phyloP scores from a whole-genome alignment of 2,113 vertebrate species.

The Verasper variegatus region DNA sequence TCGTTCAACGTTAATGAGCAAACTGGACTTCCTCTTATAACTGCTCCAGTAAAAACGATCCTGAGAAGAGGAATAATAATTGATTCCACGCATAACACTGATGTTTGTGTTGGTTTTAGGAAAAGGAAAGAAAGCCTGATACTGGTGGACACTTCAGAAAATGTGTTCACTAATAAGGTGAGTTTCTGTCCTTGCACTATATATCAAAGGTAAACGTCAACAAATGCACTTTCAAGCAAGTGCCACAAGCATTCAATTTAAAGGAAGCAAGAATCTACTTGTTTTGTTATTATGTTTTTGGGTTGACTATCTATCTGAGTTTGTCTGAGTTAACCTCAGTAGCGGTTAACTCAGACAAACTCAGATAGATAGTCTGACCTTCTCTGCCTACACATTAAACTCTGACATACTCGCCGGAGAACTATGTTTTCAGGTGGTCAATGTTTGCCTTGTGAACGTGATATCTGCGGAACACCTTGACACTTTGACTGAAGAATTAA shows the following conservation, averaged over 20 bases:
- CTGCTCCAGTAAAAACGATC: not conserved
- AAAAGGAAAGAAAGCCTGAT: slow-evolving; percentile 36
- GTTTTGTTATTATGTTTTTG: no score
- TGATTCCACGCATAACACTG: not conserved
- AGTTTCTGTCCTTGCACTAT: slow-evolving; percentile 15
- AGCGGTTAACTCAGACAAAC: no score
- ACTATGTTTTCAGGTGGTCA: no score
- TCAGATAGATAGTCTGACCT: no score
- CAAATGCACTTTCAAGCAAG: not conserved
- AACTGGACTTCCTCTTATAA: no score
- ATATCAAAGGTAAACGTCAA: not conserved
- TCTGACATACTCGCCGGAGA: no score
- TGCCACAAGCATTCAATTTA: not conserved
- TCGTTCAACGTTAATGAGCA: not conserved
- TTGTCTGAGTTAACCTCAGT: not conserved
- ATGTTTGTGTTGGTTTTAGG: slow-evolving; percentile 44
- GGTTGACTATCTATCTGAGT: no score
- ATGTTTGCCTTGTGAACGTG: no score
- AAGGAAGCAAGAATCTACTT: no score
- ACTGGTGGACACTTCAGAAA: slow-evolving; percentile 23
- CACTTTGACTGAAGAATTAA: no score
- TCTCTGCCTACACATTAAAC: no score
- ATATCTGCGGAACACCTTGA: no score
- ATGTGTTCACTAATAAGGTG: slow-evolving; percentile 51
- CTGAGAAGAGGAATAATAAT: not conserved